These are phyloP conservation scores for Arvicanthis niloticus DNA, from an alignment of 2,113 vertebrate genomes.

Conservation along the genomic window DNA sequence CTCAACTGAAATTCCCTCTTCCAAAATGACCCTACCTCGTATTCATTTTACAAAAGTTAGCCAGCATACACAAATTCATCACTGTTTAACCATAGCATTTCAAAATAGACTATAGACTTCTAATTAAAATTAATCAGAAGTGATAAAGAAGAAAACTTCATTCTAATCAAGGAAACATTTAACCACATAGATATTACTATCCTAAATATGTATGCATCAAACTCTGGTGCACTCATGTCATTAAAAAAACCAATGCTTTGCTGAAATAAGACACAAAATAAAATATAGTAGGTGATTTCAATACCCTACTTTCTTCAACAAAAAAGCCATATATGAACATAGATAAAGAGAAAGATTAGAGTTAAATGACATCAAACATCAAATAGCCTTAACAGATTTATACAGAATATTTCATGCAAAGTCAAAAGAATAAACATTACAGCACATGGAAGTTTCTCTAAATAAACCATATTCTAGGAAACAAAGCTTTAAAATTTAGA, in stretches of 20 bases:
- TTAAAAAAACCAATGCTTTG: neutral
- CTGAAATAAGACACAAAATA: neutral
- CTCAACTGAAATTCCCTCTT: too few species aligned
- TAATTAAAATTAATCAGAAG: neutral
- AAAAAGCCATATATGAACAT: neutral
- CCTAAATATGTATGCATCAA: neutral
- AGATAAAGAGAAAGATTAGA: neutral
- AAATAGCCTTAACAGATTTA: neutral
- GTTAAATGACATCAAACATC: neutral
- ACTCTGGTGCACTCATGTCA: neutral
- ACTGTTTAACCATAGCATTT: neutral
- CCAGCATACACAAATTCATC: neutral
- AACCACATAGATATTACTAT: neutral
- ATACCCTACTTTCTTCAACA: neutral
- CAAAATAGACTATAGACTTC: neutral
- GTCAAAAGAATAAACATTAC: neutral
- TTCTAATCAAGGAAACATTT: neutral
- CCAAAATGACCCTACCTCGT: neutral
- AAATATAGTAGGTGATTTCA: neutral
- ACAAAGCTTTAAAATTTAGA: neutral
- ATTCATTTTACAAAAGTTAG: neutral
- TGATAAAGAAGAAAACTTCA: too few species aligned
- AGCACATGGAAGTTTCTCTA: neutral
- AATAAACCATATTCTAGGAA: neutral
- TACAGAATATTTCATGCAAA: neutral